phyloP scores from a whole-genome alignment of 1,140 invertebrate species.

The Ylistrum balloti region DNA sequence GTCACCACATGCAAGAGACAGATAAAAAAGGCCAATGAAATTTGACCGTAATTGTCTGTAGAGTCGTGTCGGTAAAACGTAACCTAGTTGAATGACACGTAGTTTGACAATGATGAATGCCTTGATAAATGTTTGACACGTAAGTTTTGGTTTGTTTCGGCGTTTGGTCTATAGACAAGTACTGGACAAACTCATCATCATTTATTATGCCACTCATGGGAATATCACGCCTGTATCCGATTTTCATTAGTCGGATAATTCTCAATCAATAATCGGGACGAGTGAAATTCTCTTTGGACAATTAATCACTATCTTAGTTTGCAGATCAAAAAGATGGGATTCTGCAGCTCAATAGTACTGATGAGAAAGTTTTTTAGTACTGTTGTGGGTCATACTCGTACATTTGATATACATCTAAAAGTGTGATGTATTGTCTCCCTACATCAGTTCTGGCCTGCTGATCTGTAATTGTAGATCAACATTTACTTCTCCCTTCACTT shows the following conservation, averaged over 20 bases:
- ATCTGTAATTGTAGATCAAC: not conserved
- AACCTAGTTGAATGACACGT: not conserved
- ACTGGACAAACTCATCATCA: not conserved
- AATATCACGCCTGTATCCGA: not conserved
- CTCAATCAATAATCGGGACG: not conserved
- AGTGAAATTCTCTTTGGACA: not conserved
- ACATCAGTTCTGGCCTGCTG: not conserved
- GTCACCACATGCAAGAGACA: too few relatives aligned
- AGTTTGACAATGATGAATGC: not conserved
- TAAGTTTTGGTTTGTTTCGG: not conserved
- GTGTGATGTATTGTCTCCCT: not conserved
- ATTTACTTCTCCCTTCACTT: too few relatives aligned
- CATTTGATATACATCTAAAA: not conserved
- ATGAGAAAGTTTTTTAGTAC: not conserved
- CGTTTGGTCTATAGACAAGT: not conserved
- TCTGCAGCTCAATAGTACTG: not conserved
- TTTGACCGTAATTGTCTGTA: not conserved
- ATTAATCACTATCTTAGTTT: not conserved
- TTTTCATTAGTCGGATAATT: constrained; percentile 4
- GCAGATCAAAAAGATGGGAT: not conserved
- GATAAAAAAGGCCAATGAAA: not conserved
- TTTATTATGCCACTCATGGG: not conserved
- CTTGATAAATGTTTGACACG: not conserved
- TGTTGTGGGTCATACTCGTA: not conserved
- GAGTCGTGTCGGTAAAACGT: not conserved